Base-by-base conservation (phyloP, 2,113 vertebrate species). In the Dipodomys spectabilis region DNA sequence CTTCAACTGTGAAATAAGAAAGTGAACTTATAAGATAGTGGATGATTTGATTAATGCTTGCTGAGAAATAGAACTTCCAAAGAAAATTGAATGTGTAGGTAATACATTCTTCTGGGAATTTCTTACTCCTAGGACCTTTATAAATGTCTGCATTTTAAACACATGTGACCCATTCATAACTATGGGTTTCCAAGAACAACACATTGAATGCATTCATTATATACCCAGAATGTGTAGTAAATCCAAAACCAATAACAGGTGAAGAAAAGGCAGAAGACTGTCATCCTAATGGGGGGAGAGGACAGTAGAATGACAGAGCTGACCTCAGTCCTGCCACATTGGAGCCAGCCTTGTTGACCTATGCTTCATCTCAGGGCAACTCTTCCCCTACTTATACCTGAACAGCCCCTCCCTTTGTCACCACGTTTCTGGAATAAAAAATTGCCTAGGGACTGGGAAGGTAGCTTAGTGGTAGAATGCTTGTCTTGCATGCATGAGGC, bases 31-130 rank as follows among this genome's bases (percentile, higher is more conserved):
- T 75, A 86, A 68, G 69, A 90, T 18, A 80, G 72, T 77, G 30
- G 44, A 13, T 83, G 57, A 35, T 10, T 87, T 92, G 68, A 94
- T 78, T 32, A 69, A 95, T 71, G 86, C 90, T 92, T 86, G 86
- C 92, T 84, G 78, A 94, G 95, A 96, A 91, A 86, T 86, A 86
- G 32, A 92, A 91, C 39, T 94, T 93, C 25, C 19, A 53, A 62
- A 78, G 60, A 87, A 90, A 95, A 89, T 35, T 65, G 25, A 87
- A 64, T 30, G 32, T 35, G 3, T 65, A 78, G 32, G 35, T 89
- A 88, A 81, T 82, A 92, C 90, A 89, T 94, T 94, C 90, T 89
- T 94, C 86, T 57, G 27, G 83, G 86, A 94, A 82, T 49, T 86
- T 80, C 77, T 77, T 84, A 81, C 64, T 80, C 75, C n/a, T 89